phyloP scores from a whole-genome alignment of 2,888 invertebrate species.

The Herminia tarsipennalis region DNA sequence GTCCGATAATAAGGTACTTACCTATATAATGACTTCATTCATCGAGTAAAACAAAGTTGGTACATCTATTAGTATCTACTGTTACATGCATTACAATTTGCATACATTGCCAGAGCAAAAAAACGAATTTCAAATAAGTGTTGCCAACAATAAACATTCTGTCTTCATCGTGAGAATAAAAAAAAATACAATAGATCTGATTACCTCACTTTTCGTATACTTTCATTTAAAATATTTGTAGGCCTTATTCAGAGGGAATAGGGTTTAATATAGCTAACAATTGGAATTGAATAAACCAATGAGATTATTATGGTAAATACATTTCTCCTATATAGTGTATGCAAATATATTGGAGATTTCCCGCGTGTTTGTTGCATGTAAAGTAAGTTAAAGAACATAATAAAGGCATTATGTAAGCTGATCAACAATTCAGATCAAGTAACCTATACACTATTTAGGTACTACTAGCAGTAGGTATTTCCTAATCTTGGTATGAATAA shows the following conservation, averaged over 20 bases:
- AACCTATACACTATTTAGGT: too few species aligned
- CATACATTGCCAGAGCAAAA: conserved; percentile 37
- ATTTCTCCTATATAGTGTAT: conserved; percentile 48
- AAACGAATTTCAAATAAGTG: conserved; percentile 30
- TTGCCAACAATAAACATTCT: conserved; percentile 44
- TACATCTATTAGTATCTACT: conserved; percentile 3
- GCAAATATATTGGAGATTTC: conserved; percentile 41
- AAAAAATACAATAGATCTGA: conserved; percentile 39
- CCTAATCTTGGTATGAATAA: too few species aligned
- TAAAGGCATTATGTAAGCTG: conserved; percentile 13
- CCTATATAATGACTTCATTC: too few species aligned
- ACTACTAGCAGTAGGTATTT: too few species aligned
- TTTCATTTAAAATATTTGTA: conserved; percentile 33
- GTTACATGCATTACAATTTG: conserved; percentile 26
- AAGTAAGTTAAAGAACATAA: conserved; percentile 10
- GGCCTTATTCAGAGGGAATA: conserved; percentile 19
- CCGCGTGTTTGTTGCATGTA: conserved; percentile 15
- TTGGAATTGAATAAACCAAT: conserved; percentile 26
- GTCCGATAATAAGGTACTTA: too few species aligned
- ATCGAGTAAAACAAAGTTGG: too few species aligned
- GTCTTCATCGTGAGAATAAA: conserved; percentile 49
- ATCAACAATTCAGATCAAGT: too few species aligned
- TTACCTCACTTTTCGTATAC: conserved; percentile 42
- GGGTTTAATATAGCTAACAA: conserved; percentile 19
- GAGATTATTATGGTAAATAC: conserved; percentile 52